Evolutionary conservation across 2,888 invertebrate genomes (phyloP), one percentile per base, ranked within the genome.

Genomic region (Drosophila flavopinicola): DNA sequence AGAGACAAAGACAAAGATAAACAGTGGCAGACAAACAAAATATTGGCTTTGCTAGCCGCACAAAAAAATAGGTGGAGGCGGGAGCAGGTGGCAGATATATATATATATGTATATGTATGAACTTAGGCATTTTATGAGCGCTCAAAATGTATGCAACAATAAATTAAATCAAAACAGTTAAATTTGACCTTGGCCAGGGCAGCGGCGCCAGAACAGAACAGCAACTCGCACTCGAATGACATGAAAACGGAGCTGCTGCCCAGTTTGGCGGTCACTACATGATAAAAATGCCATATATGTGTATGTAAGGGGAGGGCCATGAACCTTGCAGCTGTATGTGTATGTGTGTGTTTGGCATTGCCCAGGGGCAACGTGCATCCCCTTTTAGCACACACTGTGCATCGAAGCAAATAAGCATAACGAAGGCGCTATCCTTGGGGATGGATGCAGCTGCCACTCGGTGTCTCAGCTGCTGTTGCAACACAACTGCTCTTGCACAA

Each of bases 81-180:
- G 54, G 52, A 58, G 64, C 71, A 75, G 80, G 69, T 69, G 64
- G 35, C 30, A 6, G 72, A 47, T 48, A 7, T 49, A 7, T 53
- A 24, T 52, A 24, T 51, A 41, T 63, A 38, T 52, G 37, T 44
- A 48, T 48, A 6, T 39, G 17, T 58, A 17, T 37, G 51, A 47
- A 32, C 24, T 49, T 49, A 49, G 44, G 35, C 61, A 47, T 70
- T 74, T 78, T 79, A 77, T 61, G 82, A 72, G 57, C 72, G 61
- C 73, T 66, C 53, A 68, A 75, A 75, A 75, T 82, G 75, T 73
- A 68, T 78, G 85, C 83, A 80, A 76, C 78, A 69, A 84, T 84
- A 84, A 84, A 85, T 84, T 83, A 80, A 83, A 84, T 83, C 78
- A 83, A 74, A 83, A 78, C 84, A 73, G 74, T 78, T 64, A 78